These are phyloP conservation scores for Argopecten irradians DNA, from an alignment of 1,140 invertebrate genomes.

Conservation along the genomic window DNA sequence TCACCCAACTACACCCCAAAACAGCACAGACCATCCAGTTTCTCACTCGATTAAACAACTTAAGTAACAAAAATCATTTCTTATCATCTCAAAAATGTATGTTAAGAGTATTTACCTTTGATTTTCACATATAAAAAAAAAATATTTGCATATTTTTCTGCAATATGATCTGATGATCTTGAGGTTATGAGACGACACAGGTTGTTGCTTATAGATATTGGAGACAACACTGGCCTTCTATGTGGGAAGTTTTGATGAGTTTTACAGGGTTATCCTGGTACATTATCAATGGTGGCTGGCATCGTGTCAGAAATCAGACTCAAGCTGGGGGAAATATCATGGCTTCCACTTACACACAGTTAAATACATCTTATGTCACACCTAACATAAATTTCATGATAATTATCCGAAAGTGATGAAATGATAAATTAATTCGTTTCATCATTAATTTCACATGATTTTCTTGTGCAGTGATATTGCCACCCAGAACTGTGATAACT, in stretches of 20 bases:
- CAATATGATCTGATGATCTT: too few relatives aligned
- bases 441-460: constrained; percentile 13
- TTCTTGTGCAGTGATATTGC: background rate
- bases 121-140: too few relatives aligned
- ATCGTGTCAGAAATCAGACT: background rate
- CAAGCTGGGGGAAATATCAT: background rate
- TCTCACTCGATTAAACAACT: too few relatives aligned
- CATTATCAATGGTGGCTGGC: background rate
- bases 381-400: background rate
- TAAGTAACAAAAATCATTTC: too few relatives aligned
- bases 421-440: background rate
- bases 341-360: background rate
- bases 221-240: too few relatives aligned
- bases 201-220: too few relatives aligned
- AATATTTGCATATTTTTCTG: too few relatives aligned
- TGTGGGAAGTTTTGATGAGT: background rate
- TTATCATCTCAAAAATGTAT: too few relatives aligned
- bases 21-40: too few relatives aligned
- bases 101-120: too few relatives aligned
- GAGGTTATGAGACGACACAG: background rate
- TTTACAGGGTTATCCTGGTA: background rate
- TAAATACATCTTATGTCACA: background rate
- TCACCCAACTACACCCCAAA: too few relatives aligned
- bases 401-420: background rate
- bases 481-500: background rate